Conservation (phyloP, 30 jellyfish, hydroid and myxozoan genomes). For the Aurelia sp. region DNA sequence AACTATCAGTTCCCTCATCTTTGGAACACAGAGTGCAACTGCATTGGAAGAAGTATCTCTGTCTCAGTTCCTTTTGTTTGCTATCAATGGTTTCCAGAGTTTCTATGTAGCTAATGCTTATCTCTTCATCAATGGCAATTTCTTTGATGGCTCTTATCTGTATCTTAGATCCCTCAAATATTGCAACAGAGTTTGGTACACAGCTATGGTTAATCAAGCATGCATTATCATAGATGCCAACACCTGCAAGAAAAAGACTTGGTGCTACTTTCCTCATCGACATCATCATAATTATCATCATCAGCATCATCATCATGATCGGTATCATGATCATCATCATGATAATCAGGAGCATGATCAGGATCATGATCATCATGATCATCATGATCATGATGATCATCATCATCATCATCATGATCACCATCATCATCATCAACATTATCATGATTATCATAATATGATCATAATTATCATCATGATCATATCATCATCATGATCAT, state of each 20-base stretch:
- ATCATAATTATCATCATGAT: no score
- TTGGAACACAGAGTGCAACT: constrained; percentile 66
- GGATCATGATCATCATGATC: no score
- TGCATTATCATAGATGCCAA: constrained; percentile 76
- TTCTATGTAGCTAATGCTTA: constrained; percentile 75
- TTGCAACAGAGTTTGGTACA: constrained; percentile 83
- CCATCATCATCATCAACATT: no score
- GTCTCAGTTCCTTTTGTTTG: constrained; percentile 67
- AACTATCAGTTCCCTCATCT: constrained; percentile 5
- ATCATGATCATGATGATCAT: no score
- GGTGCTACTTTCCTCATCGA: no score
- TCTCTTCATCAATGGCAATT: constrained; percentile 72
- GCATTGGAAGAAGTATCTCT: constrained; percentile 85
- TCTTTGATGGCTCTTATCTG: constrained; percentile 62
- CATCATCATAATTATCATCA: no score
- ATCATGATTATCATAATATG: no score
- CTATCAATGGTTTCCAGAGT: constrained; percentile 52
- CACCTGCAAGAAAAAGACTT: constrained; percentile 49
- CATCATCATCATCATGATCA: no score
- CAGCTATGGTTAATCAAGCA: constrained; percentile 90
- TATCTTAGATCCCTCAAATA: constrained; percentile 63
- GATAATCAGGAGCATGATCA: no score
- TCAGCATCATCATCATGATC: no score
- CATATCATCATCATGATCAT: no score
- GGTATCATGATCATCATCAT: no score